Percentiles rank a stretch among this genome's conserved stretches.
Conservation (phyloP, 2,888 invertebrate genomes). For the Standfussiana lucernea region DNA sequence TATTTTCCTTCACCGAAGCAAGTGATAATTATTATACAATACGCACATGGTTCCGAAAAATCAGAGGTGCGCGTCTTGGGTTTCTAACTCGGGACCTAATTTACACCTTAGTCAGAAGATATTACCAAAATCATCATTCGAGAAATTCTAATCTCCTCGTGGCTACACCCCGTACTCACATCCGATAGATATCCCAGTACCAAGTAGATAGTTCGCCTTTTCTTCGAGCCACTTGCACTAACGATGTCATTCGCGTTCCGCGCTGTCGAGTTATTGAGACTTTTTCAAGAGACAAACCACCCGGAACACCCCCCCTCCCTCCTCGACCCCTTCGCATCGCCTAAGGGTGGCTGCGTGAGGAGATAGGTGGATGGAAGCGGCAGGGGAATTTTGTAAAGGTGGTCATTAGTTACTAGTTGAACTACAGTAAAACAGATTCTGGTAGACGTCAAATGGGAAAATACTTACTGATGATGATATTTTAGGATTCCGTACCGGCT, state of each 20-base stretch:
- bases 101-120: not conserved
- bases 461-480: not conserved
- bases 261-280: conserved; percentile 90
- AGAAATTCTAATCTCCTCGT: not conserved
- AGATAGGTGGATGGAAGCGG: conserved; percentile 69
- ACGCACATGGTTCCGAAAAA: no score
- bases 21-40: no score
- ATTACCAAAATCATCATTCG: not conserved
- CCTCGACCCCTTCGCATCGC: conserved; percentile 65
- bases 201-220: conserved; percentile 89
- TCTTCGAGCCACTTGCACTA: conserved; percentile 88
- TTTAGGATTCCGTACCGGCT: not conserved
- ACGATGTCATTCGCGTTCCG: conserved; percentile 89
- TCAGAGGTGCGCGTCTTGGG: no score
- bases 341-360: conserved; percentile 62
- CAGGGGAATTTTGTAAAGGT: conserved; percentile 8
- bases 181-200: conserved; percentile 79
- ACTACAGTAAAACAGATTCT: not conserved
- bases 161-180: conserved; percentile 72
- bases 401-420: not conserved
- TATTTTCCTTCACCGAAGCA: no score
- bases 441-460: no score
- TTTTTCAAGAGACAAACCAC: conserved; percentile 88
- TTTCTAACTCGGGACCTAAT: no score
- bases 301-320: conserved; percentile 55